phyloP scores from a whole-genome alignment of 1,140 invertebrate species.

The Hyles vespertilio region DNA sequence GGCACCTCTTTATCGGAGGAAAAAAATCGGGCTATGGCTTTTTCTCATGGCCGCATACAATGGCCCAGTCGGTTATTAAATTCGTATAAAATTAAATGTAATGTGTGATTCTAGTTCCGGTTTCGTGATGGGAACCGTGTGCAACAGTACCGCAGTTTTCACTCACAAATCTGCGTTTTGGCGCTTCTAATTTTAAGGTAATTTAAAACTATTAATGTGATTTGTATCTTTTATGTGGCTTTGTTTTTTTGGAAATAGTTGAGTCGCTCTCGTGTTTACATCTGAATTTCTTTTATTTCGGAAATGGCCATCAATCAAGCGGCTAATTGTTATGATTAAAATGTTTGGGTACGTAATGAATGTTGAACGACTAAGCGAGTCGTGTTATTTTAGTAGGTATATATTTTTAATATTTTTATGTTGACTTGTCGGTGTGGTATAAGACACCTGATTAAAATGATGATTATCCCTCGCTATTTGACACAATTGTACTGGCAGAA shows the following conservation, averaged over 20 bases:
- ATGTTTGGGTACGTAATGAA: no score
- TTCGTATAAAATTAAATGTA: constrained; percentile 75
- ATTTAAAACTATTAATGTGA: constrained; percentile 15
- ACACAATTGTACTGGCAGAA: no score
- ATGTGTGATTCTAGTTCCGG: constrained; percentile 72
- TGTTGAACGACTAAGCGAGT: no score
- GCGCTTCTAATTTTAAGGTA: constrained; percentile 24
- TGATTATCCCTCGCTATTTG: no score
- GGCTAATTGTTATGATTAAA: no score
- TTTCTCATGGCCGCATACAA: constrained; percentile 69
- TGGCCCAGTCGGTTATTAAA: constrained; percentile 70
- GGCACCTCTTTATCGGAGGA: constrained; percentile 71
- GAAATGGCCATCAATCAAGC: no score
- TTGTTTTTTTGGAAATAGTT: not conserved
- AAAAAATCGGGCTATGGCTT: constrained; percentile 54
- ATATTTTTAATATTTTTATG: no score
- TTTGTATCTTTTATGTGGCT: not conserved
- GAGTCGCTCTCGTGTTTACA: no score
- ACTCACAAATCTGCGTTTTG: constrained; percentile 31
- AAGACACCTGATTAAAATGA: no score
- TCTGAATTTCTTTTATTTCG: no score
- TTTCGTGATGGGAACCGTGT: constrained; percentile 62
- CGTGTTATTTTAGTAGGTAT: no score
- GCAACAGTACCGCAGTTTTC: constrained; percentile 52
- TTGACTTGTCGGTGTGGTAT: no score